Base-by-base conservation (phyloP, 1,140 invertebrate species). In the Anastrepha obliqua region DNA sequence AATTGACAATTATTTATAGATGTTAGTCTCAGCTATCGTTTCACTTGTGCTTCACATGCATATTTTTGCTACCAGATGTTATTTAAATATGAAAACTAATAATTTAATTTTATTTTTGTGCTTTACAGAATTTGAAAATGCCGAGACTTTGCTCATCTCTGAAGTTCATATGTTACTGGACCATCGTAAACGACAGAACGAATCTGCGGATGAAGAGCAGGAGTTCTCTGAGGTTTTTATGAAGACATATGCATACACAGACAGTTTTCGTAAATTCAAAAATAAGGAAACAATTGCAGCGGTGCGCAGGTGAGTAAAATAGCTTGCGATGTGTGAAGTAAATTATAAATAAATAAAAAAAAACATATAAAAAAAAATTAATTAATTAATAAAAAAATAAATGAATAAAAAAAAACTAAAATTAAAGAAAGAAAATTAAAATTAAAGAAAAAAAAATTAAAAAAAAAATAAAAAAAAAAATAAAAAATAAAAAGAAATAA, bases 131-230 rank as follows among this genome's bases (percentile, higher is more conserved):
- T 99, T 99, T 95, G 98, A 99, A 94, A 99, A 98, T 95, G 98
- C 98, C 13, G 99, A 99, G 94, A 99, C 99, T 0, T 93, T 99
- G 58, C 94, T 99, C 87, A 99, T 99, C 93, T 99, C 98, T 13
- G 99, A 99, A 95, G 99, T 99, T 0, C 97, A 98, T 91, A 98
- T 99, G 97, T 94, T 99, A 87, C 94, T 99, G 88, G 98, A 99
- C 91, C 98, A 99, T 94, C 96, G 99, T 85, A 99, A 99, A 94
- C 96, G 97, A 59, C 98, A 99, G 93, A 99, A 99, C 94, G 98
- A 99, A 94, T 98, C 96, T 86, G 98, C 98, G 1, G 99, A 99
- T 93, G 99, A 99, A 90, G 99, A 99, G 92, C 98, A 99, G 94
- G 98, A 99, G 94, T 97, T 99, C 91, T 99, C 98, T 0, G 98